Evolutionary conservation across 2,888 invertebrate genomes (phyloP), one percentile per base, ranked within the genome.

Genomic region (Brachylomia viminalis): DNA sequence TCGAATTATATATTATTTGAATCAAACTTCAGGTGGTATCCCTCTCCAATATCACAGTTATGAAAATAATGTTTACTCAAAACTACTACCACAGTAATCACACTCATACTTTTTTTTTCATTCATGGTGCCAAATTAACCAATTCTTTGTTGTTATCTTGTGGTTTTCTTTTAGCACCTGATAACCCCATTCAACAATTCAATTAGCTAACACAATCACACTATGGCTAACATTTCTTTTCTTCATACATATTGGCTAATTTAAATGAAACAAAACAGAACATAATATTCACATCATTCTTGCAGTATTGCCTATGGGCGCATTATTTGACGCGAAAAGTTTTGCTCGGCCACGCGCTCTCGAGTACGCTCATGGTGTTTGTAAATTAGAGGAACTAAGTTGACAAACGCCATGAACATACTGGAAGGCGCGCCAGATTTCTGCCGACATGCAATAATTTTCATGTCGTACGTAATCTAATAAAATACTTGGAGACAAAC

Each of bases 41-140:
- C 92, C 93, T 92, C 92, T 92, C 90, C 94, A 92, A 94, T 95
- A 96, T 96, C 96, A 96, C 96, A 96, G 96, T 93, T 94, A 94
- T 92, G 90, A 94, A 92, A 95, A 93, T 91, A 83, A 87, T 80
- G 83, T 81, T 90, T 93, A 93, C 91, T 92, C 92, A 92, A 90
- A 92, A 91, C 89, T 90, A 90, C 90, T 90, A 91, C 81, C 90
- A 86, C 87, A 90, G 84, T 87, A 90, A 87, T 90, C 91, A 89
- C 92, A 89, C 92, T 90, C 91, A 91, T 91, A 89, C 92, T 88
- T 82, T 72, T 69, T 20, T 80, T 75, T 77, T 30, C 52, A 58
- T 54, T 58, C 62, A 42, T 52, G 67, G 81, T 80, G 77, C 86
- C 72, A 67, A 77, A n/a, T 62, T 13, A 76, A 75, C 66, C 65